phyloP scores from a whole-genome alignment of 2,113 vertebrate species.

The Poicephalus gulielmi region DNA sequence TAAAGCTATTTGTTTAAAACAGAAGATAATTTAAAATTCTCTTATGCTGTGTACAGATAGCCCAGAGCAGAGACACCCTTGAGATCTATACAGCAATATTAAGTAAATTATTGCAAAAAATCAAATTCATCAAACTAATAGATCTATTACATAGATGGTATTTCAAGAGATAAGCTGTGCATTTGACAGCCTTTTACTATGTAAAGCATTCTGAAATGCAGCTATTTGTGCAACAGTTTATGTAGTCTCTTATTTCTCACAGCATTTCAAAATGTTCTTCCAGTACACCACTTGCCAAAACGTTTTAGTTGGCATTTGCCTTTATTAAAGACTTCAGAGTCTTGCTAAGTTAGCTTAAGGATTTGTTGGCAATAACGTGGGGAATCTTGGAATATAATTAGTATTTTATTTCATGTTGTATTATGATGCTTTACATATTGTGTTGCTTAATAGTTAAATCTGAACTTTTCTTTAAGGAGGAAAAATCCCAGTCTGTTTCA shows the following conservation, averaged over 20 bases:
- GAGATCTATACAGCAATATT: not conserved
- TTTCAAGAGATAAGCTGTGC: not conserved
- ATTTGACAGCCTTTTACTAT: not conserved
- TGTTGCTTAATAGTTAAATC: not conserved
- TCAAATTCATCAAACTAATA: not conserved
- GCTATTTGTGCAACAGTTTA: not conserved
- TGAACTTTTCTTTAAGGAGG: not conserved
- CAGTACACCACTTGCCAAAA: not conserved
- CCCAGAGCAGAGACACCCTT: not conserved
- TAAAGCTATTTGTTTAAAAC: not conserved
- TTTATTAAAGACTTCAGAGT: not conserved
- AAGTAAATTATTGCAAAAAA: not conserved
- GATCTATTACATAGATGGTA: not conserved
- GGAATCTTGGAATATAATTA: not conserved
- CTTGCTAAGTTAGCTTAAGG: not conserved
- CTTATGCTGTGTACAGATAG: not conserved
- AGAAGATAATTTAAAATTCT: not conserved
- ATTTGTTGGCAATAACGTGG: not conserved
- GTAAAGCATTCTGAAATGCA: not conserved
- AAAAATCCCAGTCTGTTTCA: not conserved
- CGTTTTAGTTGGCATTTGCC: not conserved
- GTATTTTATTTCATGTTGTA: not conserved
- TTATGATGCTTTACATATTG: not conserved
- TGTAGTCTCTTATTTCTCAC: not conserved
- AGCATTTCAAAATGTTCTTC: not conserved